Evolutionary conservation across 2,113 vertebrate species (phyloP).

Genomic region (Brienomyrus longianalis): DNA sequence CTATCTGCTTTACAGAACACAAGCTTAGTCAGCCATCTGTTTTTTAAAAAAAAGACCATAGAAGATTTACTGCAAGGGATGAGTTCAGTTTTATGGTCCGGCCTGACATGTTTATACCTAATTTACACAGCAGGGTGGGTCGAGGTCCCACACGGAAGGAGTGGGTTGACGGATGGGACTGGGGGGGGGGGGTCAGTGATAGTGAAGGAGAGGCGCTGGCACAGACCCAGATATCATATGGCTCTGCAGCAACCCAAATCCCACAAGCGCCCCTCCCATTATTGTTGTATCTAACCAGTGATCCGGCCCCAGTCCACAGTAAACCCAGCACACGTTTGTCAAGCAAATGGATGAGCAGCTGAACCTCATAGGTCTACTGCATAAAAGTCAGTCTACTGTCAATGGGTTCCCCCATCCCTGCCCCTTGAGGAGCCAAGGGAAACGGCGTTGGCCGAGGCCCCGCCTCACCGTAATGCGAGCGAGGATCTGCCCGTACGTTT

Average conservation of each 20-base stretch:
- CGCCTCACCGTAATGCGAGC: not conserved
- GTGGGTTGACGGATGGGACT: not conserved
- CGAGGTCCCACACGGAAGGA: not conserved
- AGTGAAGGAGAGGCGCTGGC: not conserved
- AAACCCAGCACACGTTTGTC: not conserved
- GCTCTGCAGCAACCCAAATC: not conserved
- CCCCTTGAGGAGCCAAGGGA: not conserved
- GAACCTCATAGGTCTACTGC: not conserved
- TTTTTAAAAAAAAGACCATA: not conserved
- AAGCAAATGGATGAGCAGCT: not conserved
- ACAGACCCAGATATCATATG: not conserved
- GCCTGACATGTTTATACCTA: not conserved
- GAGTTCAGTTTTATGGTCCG: conserved; percentile 3
- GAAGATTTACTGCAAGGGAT: not conserved
- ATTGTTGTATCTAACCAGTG: not conserved
- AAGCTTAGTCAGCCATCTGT: not conserved
- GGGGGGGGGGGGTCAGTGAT: not conserved
- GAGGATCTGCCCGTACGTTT: not conserved
- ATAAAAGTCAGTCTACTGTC: not conserved
- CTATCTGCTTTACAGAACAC: not conserved
- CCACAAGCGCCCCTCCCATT: not conserved
- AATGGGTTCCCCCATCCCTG: not conserved
- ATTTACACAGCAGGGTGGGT: not conserved
- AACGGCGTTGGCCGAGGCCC: not conserved
- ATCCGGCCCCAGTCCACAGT: not conserved